phyloP scores from a whole-genome alignment of 2,797 vertebrate species.

The Epinephelus awoara region DNA sequence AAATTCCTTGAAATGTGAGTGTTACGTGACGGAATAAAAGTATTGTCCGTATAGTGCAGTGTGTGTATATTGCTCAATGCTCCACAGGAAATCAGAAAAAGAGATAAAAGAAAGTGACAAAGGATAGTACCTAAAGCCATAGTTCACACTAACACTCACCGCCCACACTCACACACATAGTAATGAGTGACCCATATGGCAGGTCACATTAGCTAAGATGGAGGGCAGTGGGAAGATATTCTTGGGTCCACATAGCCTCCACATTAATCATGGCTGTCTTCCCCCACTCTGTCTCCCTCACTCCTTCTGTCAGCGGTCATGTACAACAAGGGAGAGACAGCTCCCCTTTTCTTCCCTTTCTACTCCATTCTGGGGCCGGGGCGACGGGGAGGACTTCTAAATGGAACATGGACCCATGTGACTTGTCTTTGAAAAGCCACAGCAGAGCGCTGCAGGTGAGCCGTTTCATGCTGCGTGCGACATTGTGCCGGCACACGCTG shows the following conservation, averaged over 20 bases:
- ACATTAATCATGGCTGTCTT: conserved; percentile 78
- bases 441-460: conserved; percentile 39
- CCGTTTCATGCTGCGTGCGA: conserved; percentile 12
- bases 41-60: background rate
- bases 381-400: conserved; percentile 44
- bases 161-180: conserved; percentile 33
- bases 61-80: background rate
- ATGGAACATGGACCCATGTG: conserved; percentile 38
- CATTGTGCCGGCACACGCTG: background rate
- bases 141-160: conserved; percentile 10
- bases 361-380: conserved; percentile 24
- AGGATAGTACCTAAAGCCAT: background rate
- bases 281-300: conserved; percentile 65
- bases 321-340: conserved; percentile 61
- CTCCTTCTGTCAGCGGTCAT: conserved; percentile 70
- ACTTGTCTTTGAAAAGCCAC: conserved; percentile 34
- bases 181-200: conserved; percentile 79
- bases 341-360: conserved; percentile 52
- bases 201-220: conserved; percentile 84
- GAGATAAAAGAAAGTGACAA: background rate
- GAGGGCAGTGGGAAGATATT: conserved; percentile 81
- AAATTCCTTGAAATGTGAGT: background rate
- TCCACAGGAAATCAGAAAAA: background rate
- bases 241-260: conserved; percentile 75
- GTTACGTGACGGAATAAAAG: background rate